Percentiles rank a stretch among this genome's conserved stretches.
Evolutionary conservation across 2,888 invertebrate genomes (phyloP).

Genomic region (Sipha maydis): DNA sequence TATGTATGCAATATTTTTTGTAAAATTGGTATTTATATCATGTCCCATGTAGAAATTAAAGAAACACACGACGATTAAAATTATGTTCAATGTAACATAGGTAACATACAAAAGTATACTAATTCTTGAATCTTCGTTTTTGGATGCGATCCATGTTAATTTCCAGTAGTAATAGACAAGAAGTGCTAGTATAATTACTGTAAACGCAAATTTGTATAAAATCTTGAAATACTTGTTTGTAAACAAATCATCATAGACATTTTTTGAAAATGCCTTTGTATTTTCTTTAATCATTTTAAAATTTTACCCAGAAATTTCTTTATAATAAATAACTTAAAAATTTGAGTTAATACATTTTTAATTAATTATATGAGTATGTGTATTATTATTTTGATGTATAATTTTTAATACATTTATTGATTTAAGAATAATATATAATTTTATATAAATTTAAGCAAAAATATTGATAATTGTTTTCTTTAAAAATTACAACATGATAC

Average conservation of each 20-base stretch:
- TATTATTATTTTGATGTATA: not conserved
- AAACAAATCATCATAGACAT: slow-evolving; percentile 43
- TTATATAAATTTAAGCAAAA: too few relatives aligned
- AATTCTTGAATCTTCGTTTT: slow-evolving; percentile 58
- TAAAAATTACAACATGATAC: not conserved
- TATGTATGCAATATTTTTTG: slow-evolving; percentile 38
- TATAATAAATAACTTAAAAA: not conserved
- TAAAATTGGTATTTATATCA: slow-evolving; percentile 42
- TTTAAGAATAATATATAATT: too few relatives aligned
- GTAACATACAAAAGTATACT: slow-evolving; percentile 59
- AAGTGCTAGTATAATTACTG: slow-evolving; percentile 36
- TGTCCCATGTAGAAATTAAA: slow-evolving; percentile 51
- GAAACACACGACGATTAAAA: slow-evolving; percentile 54
- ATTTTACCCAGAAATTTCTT: not conserved
- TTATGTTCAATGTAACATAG: slow-evolving; percentile 59
- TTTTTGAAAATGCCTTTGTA: slow-evolving; percentile 31
- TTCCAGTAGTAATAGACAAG: slow-evolving; percentile 41
- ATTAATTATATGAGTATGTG: not conserved
- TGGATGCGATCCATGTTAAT: slow-evolving; percentile 1
- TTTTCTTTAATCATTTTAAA: slow-evolving; percentile 18
- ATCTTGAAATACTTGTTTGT: slow-evolving; percentile 30
- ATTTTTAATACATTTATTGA: not conserved
- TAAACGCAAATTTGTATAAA: slow-evolving; percentile 8
- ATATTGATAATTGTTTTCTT: not conserved
- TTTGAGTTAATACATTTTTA: slow-evolving; percentile 17